A percentile compares a stretch with the other conserved stretches of the same genome.
phyloP scores from a whole-genome alignment of 2,113 vertebrate species.

The Sturnira hondurensis region DNA sequence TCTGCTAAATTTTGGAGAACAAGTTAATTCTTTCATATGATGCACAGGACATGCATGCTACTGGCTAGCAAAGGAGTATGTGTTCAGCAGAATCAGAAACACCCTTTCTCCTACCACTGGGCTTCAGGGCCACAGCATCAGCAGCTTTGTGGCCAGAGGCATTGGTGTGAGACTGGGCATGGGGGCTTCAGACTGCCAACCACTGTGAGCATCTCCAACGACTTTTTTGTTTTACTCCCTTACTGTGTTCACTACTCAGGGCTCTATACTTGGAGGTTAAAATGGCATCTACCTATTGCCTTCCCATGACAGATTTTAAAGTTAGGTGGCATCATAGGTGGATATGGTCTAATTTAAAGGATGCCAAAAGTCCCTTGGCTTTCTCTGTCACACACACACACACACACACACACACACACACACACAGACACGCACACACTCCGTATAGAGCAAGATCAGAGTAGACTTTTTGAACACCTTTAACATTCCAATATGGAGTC shows the following conservation, averaged over 20 bases:
- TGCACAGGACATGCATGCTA: not conserved
- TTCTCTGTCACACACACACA: not conserved
- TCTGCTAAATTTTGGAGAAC: not conserved
- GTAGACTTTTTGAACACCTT: not conserved
- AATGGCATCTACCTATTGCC: not conserved
- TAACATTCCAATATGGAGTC: not conserved
- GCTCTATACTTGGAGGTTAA: not conserved
- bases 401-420: not conserved
- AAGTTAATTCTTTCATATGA: not conserved
- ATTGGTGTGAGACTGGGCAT: not conserved
- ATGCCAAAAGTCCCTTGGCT: not conserved
- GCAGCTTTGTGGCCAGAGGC: not conserved
- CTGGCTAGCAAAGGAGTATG: not conserved
- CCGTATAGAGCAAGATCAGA: not conserved
- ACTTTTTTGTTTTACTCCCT: not conserved
- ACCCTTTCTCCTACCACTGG: not conserved
- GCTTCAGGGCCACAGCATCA: too few species aligned
- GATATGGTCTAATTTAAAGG: not conserved
- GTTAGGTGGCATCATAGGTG: not conserved
- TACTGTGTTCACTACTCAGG: not conserved
- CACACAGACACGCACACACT: too few species aligned
- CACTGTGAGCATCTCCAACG: not conserved
- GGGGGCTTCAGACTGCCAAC: too few species aligned
- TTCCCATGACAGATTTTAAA: not conserved
- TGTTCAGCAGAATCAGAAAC: not conserved